phyloP scores from a whole-genome alignment of 2,113 vertebrate genomes.

The Glaucidium brasilianum region DNA sequence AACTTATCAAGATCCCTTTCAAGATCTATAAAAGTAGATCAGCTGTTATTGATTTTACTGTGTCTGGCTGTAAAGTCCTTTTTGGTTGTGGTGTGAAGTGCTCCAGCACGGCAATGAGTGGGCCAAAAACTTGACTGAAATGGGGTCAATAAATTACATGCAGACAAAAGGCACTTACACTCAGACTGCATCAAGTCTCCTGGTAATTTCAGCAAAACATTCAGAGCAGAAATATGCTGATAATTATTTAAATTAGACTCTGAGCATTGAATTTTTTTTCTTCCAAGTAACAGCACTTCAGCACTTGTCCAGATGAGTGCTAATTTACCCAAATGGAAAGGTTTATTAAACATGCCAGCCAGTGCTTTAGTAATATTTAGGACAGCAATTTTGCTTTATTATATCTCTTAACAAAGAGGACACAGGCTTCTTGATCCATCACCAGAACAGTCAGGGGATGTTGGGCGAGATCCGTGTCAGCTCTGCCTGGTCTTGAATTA shows the following conservation, averaged over 20 bases:
- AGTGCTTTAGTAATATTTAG: slow-evolving; percentile 72
- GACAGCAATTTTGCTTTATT: slow-evolving; percentile 70
- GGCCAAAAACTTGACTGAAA: slow-evolving; percentile 58
- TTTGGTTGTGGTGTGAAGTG: background rate
- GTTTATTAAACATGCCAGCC: slow-evolving; percentile 73
- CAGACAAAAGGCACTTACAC: slow-evolving; percentile 61
- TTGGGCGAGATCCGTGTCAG: background rate
- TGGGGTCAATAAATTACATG: slow-evolving; percentile 61
- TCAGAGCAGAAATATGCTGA: slow-evolving; percentile 67
- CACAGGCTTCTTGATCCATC: slow-evolving; percentile 21
- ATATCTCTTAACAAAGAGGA: slow-evolving; percentile 62
- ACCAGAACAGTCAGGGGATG: background rate
- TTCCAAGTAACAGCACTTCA: slow-evolving; percentile 69
- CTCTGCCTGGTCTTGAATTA: background rate
- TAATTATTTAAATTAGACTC: slow-evolving; percentile 74
- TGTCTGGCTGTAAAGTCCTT: background rate
- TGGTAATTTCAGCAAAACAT: slow-evolving; percentile 65
- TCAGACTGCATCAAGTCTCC: slow-evolving; percentile 53
- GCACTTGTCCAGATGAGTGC: slow-evolving; percentile 71
- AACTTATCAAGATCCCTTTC: background rate
- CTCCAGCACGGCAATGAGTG: background rate
- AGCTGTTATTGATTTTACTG: slow-evolving; percentile 13
- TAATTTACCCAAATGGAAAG: slow-evolving; percentile 75
- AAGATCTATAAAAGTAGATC: background rate
- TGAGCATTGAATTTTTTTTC: slow-evolving; percentile 37